A percentile compares a stretch with the other conserved stretches of the same genome.
Conservation (phyloP, 2,888 invertebrate species). For the Trichogramma evanescens region DNA sequence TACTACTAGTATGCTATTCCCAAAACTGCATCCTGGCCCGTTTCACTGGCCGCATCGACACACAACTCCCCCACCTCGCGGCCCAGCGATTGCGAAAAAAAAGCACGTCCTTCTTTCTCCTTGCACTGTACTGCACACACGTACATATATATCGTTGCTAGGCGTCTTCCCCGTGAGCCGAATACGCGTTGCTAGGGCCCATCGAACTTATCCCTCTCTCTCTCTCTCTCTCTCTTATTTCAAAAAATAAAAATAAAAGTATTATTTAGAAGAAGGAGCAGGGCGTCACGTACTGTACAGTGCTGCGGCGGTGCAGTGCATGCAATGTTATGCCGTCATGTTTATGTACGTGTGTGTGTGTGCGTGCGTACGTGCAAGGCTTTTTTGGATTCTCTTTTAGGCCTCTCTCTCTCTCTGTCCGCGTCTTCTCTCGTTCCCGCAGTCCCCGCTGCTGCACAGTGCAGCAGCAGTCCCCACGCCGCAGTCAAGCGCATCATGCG, state of each 20-base stretch:
- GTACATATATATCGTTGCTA: constrained; percentile 33
- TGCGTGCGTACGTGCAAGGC: too few relatives aligned
- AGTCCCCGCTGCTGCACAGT: constrained; percentile 31
- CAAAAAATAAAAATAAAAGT: too few relatives aligned
- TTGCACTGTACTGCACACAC: constrained; percentile 24
- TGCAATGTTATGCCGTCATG: too few relatives aligned
- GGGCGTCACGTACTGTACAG: too few relatives aligned
- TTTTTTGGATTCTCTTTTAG: constrained; percentile 3
- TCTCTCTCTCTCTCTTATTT: constrained; percentile 26
- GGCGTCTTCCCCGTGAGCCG: constrained; percentile 37
- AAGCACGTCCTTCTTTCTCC: constrained; percentile 14
- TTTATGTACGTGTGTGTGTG: too few relatives aligned
- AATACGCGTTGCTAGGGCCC: constrained; percentile 43
- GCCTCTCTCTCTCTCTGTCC: constrained; percentile 6
- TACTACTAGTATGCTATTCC: neutral
- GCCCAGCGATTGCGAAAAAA: constrained; percentile 21
- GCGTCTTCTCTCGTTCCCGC: constrained; percentile 18
- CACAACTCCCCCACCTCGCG: constrained; percentile 31
- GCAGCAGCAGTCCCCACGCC: constrained; percentile 22
- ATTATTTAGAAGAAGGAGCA: too few relatives aligned
- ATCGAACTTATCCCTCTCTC: constrained; percentile 22
- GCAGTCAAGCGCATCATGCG: constrained; percentile 14
- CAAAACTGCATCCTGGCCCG: constrained; percentile 6
- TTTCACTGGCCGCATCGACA: neutral
- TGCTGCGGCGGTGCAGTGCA: too few relatives aligned